Conservation (phyloP, 2,888 invertebrate genomes). For the Synanthedon vespiformis region DNA sequence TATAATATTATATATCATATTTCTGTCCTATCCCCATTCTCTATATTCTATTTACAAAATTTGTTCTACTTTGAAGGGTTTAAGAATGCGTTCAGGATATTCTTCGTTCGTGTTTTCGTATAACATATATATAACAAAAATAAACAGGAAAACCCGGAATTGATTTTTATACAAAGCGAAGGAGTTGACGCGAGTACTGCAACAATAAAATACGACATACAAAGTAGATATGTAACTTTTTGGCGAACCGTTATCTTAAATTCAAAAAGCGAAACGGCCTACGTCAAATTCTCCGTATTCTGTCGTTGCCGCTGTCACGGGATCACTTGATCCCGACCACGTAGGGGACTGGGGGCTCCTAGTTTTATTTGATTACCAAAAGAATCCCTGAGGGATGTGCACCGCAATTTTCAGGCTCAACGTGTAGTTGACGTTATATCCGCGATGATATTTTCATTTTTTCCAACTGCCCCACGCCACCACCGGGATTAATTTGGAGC, state of each 20-base stretch:
- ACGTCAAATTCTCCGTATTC: conserved; percentile 25
- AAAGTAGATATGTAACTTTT: background rate
- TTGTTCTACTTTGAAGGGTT: too few relatives aligned
- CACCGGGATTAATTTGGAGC: background rate
- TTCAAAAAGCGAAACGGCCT: conserved; percentile 24
- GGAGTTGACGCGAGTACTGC: background rate
- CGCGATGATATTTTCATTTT: background rate
- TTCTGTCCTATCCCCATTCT: too few relatives aligned
- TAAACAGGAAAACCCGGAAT: background rate
- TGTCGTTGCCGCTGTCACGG: conserved; percentile 26
- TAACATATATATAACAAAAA: too few relatives aligned
- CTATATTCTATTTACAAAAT: too few relatives aligned
- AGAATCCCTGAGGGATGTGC: conserved; percentile 16
- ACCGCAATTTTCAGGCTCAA: conserved; percentile 21
- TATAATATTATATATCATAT: too few relatives aligned
- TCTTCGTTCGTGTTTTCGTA: too few relatives aligned
- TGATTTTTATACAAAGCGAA: background rate
- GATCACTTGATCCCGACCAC: conserved; percentile 26
- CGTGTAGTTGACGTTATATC: conserved; percentile 15
- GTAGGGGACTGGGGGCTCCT: conserved; percentile 16
- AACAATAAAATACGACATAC: background rate
- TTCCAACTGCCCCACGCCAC: background rate
- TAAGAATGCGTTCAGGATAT: too few relatives aligned
- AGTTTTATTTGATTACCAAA: conserved; percentile 40
- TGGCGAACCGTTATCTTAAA: conserved; percentile 17